Evolutionary conservation across 35 echinoderm and acorn worm species (phyloP).

Genomic region (Anneissia japonica): DNA sequence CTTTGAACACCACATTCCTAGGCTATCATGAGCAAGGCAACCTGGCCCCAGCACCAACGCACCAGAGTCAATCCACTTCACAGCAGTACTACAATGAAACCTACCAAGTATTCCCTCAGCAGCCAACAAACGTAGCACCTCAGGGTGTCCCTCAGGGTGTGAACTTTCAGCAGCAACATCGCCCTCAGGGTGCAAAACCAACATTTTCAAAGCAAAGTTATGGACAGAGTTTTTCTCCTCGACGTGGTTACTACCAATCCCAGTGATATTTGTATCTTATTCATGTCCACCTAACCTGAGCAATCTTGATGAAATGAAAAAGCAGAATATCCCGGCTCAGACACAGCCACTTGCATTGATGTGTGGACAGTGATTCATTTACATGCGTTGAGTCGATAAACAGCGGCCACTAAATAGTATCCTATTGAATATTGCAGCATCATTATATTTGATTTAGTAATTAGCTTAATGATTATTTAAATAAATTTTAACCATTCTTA

Average conservation of each 20-base stretch:
- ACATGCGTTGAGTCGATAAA: no score
- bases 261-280: no score
- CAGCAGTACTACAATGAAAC: not conserved
- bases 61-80: not conserved
- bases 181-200: not conserved
- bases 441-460: no score
- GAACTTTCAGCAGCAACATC: not conserved
- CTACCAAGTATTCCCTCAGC: not conserved
- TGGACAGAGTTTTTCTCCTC: not conserved
- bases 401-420: no score
- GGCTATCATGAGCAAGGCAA: not conserved
- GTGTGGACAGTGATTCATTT: no score
- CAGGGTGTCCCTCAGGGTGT: not conserved
- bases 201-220: not conserved
- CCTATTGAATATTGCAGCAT: no score
- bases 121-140: not conserved
- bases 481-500: no score
- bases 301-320: no score
- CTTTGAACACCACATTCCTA: not conserved
- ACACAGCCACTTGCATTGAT: no score
- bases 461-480: no score
- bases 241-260: not conserved
- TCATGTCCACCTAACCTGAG: no score
- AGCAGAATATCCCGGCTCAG: no score
- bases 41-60: not conserved